These are phyloP conservation scores for Neoascia interrupta DNA, from an alignment of 2,888 invertebrate genomes.

Conservation along the genomic window DNA sequence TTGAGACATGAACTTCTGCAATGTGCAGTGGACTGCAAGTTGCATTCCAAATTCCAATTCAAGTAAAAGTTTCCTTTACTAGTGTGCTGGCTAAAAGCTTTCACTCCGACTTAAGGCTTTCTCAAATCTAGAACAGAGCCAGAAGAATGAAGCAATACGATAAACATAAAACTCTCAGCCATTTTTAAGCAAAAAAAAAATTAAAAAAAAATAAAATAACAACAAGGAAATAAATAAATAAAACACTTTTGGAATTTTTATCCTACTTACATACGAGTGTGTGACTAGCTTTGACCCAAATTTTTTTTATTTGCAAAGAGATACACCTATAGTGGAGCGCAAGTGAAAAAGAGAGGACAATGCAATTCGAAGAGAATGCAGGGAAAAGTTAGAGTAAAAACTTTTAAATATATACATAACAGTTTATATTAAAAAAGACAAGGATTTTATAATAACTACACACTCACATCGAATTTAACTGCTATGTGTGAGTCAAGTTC, in stretches of 20 bases:
- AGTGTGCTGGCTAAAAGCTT: not conserved
- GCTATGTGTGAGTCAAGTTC: conserved; percentile 42
- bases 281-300: conserved; percentile 79
- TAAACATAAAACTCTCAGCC: conserved; percentile 43
- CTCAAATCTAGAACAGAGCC: conserved; percentile 40
- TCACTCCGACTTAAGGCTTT: not conserved
- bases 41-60: conserved; percentile 29
- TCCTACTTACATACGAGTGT: conserved; percentile 75
- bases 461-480: conserved; percentile 22
- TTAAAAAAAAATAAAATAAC: too few species aligned
- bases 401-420: not conserved
- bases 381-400: not conserved
- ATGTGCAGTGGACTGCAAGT: conserved; percentile 64
- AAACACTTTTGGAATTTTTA: conserved; percentile 45
- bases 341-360: conserved; percentile 6
- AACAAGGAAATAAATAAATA: conserved; percentile 22
- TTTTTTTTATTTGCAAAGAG: conserved; percentile 72
- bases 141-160: conserved; percentile 52
- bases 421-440: conserved; percentile 1
- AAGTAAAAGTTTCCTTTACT: too few species aligned
- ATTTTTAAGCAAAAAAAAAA: conserved; percentile 36
- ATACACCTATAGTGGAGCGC: conserved; percentile 62
- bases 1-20: too few species aligned
- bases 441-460: conserved; percentile 46
- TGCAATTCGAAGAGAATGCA: not conserved